These are phyloP conservation scores for Cydia pomonella DNA, from an alignment of 1,140 invertebrate genomes.

Conservation along the genomic window DNA sequence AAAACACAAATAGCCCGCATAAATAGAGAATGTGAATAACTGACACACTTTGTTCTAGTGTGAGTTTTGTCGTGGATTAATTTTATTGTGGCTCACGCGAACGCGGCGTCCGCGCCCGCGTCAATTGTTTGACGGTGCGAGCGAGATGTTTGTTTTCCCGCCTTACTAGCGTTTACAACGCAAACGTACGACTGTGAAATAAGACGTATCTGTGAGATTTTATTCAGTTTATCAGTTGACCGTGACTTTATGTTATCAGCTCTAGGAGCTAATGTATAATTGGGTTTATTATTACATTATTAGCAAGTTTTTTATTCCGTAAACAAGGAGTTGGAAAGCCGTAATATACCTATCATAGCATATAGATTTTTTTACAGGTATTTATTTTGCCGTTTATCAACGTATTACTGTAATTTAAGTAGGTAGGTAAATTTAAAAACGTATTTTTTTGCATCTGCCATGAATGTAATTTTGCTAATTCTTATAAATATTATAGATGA, in stretches of 20 bases:
- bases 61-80: constrained; percentile 46
- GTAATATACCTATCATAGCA: too few relatives aligned
- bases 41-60: constrained; percentile 61
- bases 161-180: constrained; percentile 9
- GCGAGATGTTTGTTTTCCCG: not conserved
- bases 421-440: too few relatives aligned
- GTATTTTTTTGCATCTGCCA: too few relatives aligned
- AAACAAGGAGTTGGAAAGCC: not conserved
- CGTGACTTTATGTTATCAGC: constrained; percentile 9
- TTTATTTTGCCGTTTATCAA: too few relatives aligned
- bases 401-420: too few relatives aligned
- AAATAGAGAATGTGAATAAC: constrained; percentile 66
- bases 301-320: not conserved
- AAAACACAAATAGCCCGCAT: constrained; percentile 60
- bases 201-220: constrained; percentile 5
- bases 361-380: too few relatives aligned
- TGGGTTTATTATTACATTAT: not conserved
- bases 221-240: constrained; percentile 21
- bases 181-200: constrained; percentile 3
- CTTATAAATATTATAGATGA: too few relatives aligned
- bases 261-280: not conserved
- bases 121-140: constrained; percentile 33
- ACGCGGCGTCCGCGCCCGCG: constrained; percentile 30
- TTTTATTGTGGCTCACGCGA: constrained; percentile 49
- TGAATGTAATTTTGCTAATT: too few relatives aligned